A percentile compares a stretch with the other conserved stretches of the same genome.
These are phyloP conservation scores for Pontoporia blainvillei DNA, from an alignment of 2,113 vertebrate genomes.

Conservation along the genomic window DNA sequence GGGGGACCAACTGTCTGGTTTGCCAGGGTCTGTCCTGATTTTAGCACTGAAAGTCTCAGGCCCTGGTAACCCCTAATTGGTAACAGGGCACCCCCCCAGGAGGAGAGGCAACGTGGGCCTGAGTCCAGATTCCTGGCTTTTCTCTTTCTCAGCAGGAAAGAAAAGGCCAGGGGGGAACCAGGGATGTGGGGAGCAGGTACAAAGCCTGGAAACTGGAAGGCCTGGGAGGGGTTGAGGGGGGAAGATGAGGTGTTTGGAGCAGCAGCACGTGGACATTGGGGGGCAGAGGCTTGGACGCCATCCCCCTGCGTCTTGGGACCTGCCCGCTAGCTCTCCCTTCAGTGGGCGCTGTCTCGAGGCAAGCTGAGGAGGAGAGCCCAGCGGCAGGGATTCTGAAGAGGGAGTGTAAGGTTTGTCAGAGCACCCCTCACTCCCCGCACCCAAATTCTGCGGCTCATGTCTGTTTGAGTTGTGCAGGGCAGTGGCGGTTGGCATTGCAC, in stretches of 20 bases:
- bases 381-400: neutral
- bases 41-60: neutral
- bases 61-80: neutral
- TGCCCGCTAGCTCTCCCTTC: neutral
- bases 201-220: neutral
- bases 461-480: fast-evolving
- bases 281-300: neutral
- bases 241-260: fast-evolving
- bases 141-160: neutral
- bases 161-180: neutral
- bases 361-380: too few species aligned
- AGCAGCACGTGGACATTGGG: fast-evolving
- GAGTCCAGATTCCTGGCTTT: neutral
- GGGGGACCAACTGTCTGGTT: neutral
- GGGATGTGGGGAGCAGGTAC: neutral
- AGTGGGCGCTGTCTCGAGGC: fast-evolving
- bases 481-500: fast-evolving
- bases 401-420: too few species aligned
- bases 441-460: neutral
- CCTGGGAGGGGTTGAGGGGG: neutral
- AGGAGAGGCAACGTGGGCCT: neutral
- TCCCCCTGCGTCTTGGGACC: too few species aligned
- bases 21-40: neutral
- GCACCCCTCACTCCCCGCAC: fast-evolving
- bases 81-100: neutral